Evolutionary conservation across 2,113 vertebrate species (phyloP).

Genomic region (Colossoma macropomum): DNA sequence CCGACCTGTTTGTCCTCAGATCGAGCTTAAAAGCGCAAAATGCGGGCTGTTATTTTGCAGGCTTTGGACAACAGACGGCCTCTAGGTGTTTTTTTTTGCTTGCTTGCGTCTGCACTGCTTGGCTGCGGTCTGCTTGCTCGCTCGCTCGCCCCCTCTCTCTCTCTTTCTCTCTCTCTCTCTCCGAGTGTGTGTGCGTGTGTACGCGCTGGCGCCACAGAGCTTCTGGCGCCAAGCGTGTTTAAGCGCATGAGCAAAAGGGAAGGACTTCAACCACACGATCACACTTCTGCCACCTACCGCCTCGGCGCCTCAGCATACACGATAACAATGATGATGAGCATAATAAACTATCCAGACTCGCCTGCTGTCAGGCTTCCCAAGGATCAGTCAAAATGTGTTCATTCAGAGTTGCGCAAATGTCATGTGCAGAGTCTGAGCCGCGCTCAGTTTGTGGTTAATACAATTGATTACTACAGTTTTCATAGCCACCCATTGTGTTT

Average conservation of each 20-base stretch:
- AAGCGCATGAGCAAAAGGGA: slow-evolving; percentile 73
- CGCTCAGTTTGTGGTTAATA: background rate
- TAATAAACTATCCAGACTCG: background rate
- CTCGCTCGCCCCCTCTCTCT: slow-evolving; percentile 48
- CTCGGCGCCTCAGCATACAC: background rate
- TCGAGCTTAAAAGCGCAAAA: background rate
- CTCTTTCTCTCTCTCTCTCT: slow-evolving; percentile 43
- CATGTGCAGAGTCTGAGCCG: too few relatives aligned
- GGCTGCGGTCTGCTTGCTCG: slow-evolving; percentile 53
- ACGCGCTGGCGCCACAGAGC: slow-evolving; percentile 76
- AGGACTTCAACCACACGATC: slow-evolving; percentile 21
- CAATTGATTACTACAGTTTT: too few relatives aligned
- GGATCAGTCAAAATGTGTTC: too few relatives aligned
- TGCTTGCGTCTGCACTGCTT: slow-evolving; percentile 58
- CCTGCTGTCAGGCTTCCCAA: too few relatives aligned
- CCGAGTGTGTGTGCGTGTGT: background rate
- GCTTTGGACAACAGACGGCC: background rate
- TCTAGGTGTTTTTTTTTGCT: slow-evolving; percentile 31
- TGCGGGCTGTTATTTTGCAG: background rate
- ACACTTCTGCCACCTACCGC: slow-evolving; percentile 10
- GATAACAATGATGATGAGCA: background rate
- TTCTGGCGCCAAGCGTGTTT: slow-evolving; percentile 79
- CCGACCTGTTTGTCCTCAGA: slow-evolving; percentile 49
- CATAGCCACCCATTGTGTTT: background rate
- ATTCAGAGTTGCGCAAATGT: too few relatives aligned